Conservation (phyloP, 2,797 vertebrate genomes). For the Crax fasciolata region DNA sequence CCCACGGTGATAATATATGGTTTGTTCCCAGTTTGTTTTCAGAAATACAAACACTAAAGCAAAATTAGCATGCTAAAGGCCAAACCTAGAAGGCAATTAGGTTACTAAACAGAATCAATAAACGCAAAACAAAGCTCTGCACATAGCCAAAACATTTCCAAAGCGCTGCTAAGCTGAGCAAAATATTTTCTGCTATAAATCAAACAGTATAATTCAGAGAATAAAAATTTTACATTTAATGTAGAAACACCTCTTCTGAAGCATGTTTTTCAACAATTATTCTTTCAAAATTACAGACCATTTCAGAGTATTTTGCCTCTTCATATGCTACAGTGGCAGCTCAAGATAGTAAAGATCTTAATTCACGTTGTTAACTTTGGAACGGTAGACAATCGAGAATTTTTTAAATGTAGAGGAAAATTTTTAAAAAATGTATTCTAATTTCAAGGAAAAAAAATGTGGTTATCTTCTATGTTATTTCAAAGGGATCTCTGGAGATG, state of each 20-base stretch:
- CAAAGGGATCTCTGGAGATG: not conserved
- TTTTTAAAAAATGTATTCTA: not conserved
- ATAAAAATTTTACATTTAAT: conserved; percentile 14
- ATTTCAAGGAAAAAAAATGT: not conserved
- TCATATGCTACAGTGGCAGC: conserved; percentile 11
- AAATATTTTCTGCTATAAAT: conserved; percentile 31
- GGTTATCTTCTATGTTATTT: not conserved
- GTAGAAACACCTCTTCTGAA: conserved; percentile 26
- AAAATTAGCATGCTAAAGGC: conserved; percentile 79
- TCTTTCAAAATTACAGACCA: conserved; percentile 32
- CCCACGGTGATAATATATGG: conserved; percentile 72
- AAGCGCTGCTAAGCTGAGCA: conserved; percentile 48
- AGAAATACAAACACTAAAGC: conserved; percentile 80
- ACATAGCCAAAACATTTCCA: conserved; percentile 38
- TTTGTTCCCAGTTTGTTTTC: conserved; percentile 75
- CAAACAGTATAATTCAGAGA: not conserved
- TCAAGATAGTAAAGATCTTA: conserved; percentile 28
- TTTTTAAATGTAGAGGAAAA: conserved; percentile 2
- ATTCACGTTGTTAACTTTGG: conserved; percentile 48
- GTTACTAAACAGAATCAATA: conserved; percentile 74
- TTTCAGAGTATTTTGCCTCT: conserved; percentile 25
- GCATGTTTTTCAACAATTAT: not conserved
- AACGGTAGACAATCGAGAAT: conserved; percentile 18
- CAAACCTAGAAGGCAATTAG: conserved; percentile 71
- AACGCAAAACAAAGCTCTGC: conserved; percentile 70